phyloP scores from a whole-genome alignment of 2,888 invertebrate genomes.

The Drosophila infuscata region DNA sequence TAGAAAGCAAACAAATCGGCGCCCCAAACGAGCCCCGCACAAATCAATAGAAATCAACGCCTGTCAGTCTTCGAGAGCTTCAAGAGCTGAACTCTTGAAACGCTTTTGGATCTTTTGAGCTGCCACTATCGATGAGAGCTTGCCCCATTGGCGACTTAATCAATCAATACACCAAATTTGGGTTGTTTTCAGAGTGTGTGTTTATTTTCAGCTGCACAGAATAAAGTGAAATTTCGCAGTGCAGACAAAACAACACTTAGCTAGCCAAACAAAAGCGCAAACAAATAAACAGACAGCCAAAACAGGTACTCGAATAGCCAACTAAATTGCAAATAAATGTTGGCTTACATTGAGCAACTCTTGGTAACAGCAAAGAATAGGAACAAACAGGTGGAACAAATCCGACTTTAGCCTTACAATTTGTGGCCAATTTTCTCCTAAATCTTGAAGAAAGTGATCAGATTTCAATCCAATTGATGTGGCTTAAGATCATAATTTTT shows the following conservation, averaged over 20 bases:
- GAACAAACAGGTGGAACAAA: neutral
- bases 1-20: slow-evolving; percentile 76
- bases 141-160: slow-evolving; percentile 76
- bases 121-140: slow-evolving; percentile 50
- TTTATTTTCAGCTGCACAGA: slow-evolving; percentile 53
- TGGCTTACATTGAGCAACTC: neutral
- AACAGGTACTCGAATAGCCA: neutral
- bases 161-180: slow-evolving; percentile 77
- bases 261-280: slow-evolving; percentile 63
- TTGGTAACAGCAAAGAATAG: neutral
- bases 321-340: slow-evolving; percentile 6
- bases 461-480: neutral
- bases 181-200: slow-evolving; percentile 72
- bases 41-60: slow-evolving; percentile 81
- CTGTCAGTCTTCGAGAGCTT: slow-evolving; percentile 52
- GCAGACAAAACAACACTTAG: slow-evolving; percentile 65
- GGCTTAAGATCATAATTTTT: too few species aligned
- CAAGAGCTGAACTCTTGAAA: slow-evolving; percentile 6
- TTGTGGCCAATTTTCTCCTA: neutral
- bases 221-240: slow-evolving; percentile 65
- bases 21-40: slow-evolving; percentile 47
- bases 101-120: slow-evolving; percentile 16
- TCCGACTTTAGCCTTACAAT: neutral
- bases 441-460: neutral
- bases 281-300: slow-evolving; percentile 28